Evolutionary conservation across 2,888 invertebrate species (phyloP).

Genomic region (Calephelis perditalis): DNA sequence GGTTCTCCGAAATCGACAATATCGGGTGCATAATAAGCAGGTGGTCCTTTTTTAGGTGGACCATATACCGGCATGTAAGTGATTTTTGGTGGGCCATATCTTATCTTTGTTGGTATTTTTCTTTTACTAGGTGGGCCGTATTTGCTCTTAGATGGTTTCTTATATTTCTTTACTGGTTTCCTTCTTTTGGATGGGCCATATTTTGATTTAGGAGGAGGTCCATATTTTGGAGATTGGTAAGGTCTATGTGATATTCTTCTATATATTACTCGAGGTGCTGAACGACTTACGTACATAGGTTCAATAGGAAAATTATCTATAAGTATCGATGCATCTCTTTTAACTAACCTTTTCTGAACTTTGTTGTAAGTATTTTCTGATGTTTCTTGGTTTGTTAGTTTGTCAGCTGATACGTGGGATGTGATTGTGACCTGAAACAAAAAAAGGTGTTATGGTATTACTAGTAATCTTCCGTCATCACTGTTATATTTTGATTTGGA

Average conservation of each 20-base stretch:
- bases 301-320: constrained; percentile 46
- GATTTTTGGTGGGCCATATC: constrained; percentile 37
- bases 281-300: constrained; percentile 34
- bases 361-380: constrained; percentile 28
- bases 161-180: constrained; percentile 45
- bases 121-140: constrained; percentile 38
- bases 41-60: constrained; percentile 37
- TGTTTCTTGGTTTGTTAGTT: constrained; percentile 32
- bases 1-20: constrained; percentile 18
- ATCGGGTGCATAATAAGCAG: constrained; percentile 25
- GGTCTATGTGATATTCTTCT: constrained; percentile 42
- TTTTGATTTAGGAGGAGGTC: constrained; percentile 35
- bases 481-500: no score
- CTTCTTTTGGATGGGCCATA: constrained; percentile 42
- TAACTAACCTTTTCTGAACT: constrained; percentile 32
- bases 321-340: constrained; percentile 51
- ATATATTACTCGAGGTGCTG: constrained; percentile 49
- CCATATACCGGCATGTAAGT: constrained; percentile 36
- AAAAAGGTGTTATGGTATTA: constrained; percentile 6
- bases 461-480: no score
- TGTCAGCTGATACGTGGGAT: constrained; percentile 39
- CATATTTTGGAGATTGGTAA: constrained; percentile 40
- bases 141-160: constrained; percentile 38
- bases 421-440: constrained; percentile 56
- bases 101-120: constrained; percentile 39